Evolutionary conservation across 2,888 invertebrate genomes (phyloP), one percentile per base, ranked within the genome.

Genomic region (Notocelia uddmanniana): DNA sequence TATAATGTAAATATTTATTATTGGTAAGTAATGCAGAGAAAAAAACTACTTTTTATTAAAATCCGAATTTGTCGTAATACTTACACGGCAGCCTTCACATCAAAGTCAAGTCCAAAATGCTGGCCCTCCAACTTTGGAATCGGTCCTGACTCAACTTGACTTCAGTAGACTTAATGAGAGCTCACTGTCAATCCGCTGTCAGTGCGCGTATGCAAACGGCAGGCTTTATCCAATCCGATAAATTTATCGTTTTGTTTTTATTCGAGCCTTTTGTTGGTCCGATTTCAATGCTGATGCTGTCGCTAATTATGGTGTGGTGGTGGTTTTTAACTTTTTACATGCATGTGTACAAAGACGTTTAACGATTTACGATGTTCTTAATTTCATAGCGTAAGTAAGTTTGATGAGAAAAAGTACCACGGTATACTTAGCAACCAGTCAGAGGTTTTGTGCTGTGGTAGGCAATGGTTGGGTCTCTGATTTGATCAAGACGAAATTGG

Each of bases 121-220:
- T 37, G 41, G 52, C 41, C 52, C 26, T 23, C 68, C 60, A 62
- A 34, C 48, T 50, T 50, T 0, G 55, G 62, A 18, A 23, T 34
- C 34, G 13, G 41, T 19, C 58, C 58, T 41, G 45, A 45, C 45
- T 21, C 45, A 18, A 11, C 55, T 55, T 21, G 55, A 55, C 55
- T 55, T 21, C 26, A 59, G 73, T 74, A 82, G 83, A 85, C 83
- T 83, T 86, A 91, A 91, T 91, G 90, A 89, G 87, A 83, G 79
- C 83, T 85, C 81, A 83, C 88, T 90, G 89, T 89, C 89, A 89
- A 88, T 89, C 87, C 79, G 60, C 78, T 86, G 88, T 86, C 89
- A 80, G 74, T 68, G 64, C 52, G 70, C 76, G 69, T 82, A 83
- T 83, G 79, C 80, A 80, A 81, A 78, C 70, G 60, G 37, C 66